Evolutionary conservation across 2,113 vertebrate species (phyloP).

Genomic region (Pachypanchax playfairii): DNA sequence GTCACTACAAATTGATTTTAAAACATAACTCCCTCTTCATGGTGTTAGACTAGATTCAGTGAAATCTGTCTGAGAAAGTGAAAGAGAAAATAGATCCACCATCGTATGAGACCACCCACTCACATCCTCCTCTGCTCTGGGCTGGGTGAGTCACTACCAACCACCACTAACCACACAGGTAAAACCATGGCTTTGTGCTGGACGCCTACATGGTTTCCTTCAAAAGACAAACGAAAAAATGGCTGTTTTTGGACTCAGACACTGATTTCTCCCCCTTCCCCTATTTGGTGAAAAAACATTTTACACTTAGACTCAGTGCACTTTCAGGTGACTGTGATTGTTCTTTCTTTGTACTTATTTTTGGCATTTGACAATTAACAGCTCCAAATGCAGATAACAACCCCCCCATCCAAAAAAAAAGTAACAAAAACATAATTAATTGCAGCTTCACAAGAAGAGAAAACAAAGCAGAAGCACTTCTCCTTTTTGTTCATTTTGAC

Average conservation of each 20-base stretch:
- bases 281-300: neutral
- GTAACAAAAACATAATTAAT: constrained; percentile 52
- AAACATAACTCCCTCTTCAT: neutral
- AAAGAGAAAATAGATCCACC: constrained; percentile 63
- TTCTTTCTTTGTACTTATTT: constrained; percentile 6
- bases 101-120: constrained; percentile 46
- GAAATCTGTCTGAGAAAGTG: constrained; percentile 37
- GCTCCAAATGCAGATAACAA: constrained; percentile 13
- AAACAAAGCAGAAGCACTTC: constrained; percentile 61
- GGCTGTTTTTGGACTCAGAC: neutral
- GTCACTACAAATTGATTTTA: neutral
- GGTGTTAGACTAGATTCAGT: constrained; percentile 9
- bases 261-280: neutral
- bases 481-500: constrained; percentile 70
- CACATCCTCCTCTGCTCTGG: constrained; percentile 46
- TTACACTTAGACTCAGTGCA: neutral
- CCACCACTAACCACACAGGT: constrained; percentile 55
- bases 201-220: constrained; percentile 1
- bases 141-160: constrained; percentile 43
- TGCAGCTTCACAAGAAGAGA: constrained; percentile 41
- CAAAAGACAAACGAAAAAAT: constrained; percentile 6
- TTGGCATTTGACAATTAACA: constrained; percentile 14
- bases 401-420: constrained; percentile 17
- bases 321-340: neutral
- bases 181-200: neutral